phyloP scores from a whole-genome alignment of 1,140 invertebrate genomes.

The Cydia strobilella region DNA sequence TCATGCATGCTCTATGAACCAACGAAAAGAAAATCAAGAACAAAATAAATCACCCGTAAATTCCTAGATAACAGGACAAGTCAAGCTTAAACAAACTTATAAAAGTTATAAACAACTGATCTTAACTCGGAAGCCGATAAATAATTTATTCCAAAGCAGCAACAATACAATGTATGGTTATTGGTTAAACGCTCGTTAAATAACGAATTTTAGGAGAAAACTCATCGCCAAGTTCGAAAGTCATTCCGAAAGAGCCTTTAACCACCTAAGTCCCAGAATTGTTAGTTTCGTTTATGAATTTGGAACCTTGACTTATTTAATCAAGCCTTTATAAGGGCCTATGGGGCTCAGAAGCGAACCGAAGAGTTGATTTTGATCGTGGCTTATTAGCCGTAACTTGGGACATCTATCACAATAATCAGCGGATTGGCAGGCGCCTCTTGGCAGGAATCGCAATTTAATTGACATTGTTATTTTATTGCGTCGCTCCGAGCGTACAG shows the following conservation, averaged over 20 bases:
- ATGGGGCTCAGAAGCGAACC: not conserved
- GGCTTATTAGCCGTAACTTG: slow-evolving; percentile 11
- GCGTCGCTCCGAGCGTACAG: not conserved
- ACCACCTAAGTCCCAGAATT: too few species aligned
- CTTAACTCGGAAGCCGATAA: not conserved
- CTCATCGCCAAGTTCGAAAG: slow-evolving; percentile 17
- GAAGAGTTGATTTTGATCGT: slow-evolving; percentile 1
- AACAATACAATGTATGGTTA: slow-evolving; percentile 11
- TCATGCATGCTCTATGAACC: not conserved
- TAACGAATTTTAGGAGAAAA: slow-evolving; percentile 12
- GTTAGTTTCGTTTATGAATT: too few species aligned
- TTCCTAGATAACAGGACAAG: not conserved
- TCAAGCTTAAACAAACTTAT: not conserved
- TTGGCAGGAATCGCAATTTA: slow-evolving; percentile 2
- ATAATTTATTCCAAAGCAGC: slow-evolving; percentile 4
- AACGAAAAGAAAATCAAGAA: not conserved
- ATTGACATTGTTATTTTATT: slow-evolving; percentile 30
- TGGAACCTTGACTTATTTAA: too few species aligned
- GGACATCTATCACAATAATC: slow-evolving; percentile 23
- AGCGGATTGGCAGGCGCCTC: slow-evolving; percentile 9
- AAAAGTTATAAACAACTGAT: slow-evolving; percentile 1
- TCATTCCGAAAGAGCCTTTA: slow-evolving; percentile 2
- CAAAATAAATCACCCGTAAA: not conserved
- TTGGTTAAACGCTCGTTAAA: not conserved
- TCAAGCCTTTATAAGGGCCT: too few species aligned